These are phyloP conservation scores for Drosophila baimaii DNA, from an alignment of 1,140 invertebrate species.

Conservation along the genomic window DNA sequence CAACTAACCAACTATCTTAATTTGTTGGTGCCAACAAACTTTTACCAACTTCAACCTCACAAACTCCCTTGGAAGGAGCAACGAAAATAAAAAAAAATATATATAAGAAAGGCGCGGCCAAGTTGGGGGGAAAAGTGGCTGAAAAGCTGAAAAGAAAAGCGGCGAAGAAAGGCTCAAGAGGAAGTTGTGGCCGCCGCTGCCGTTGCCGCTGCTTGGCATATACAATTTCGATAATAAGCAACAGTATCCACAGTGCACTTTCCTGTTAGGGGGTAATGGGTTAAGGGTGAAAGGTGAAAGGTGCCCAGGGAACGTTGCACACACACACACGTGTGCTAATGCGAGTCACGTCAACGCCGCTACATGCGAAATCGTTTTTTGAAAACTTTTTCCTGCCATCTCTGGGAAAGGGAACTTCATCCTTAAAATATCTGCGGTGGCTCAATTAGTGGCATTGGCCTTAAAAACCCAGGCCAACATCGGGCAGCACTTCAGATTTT, in stretches of 20 bases:
- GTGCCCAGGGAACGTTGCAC: constrained; percentile 26
- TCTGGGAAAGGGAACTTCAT: constrained; percentile 42
- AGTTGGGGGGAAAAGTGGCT: constrained; percentile 10
- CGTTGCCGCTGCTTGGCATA: constrained; percentile 68
- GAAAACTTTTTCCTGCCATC: constrained; percentile 55
- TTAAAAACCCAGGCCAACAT: too few relatives aligned
- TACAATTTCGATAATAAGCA: constrained; percentile 82
- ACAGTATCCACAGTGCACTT: constrained; percentile 71
- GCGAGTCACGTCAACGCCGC: constrained; percentile 77
- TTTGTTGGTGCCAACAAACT: constrained; percentile 79
- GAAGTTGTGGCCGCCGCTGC: constrained; percentile 62
- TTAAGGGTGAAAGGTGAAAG: constrained; percentile 6
- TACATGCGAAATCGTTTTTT: constrained; percentile 76
- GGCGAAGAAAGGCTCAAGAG: constrained; percentile 35
- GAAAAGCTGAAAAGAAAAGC: constrained; percentile 27
- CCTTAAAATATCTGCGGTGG: constrained; percentile 30
- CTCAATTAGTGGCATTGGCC: constrained; percentile 79
- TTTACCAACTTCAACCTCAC: constrained; percentile 38
- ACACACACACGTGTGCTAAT: constrained; percentile 58
- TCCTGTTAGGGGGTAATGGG: constrained; percentile 8
- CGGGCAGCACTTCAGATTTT: too few relatives aligned
- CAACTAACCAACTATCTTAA: constrained; percentile 76
- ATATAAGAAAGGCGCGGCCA: background rate
- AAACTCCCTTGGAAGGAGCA: background rate
- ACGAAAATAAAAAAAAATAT: background rate